Conservation (phyloP, 2,888 invertebrate genomes). For the Drosophila birchii region DNA sequence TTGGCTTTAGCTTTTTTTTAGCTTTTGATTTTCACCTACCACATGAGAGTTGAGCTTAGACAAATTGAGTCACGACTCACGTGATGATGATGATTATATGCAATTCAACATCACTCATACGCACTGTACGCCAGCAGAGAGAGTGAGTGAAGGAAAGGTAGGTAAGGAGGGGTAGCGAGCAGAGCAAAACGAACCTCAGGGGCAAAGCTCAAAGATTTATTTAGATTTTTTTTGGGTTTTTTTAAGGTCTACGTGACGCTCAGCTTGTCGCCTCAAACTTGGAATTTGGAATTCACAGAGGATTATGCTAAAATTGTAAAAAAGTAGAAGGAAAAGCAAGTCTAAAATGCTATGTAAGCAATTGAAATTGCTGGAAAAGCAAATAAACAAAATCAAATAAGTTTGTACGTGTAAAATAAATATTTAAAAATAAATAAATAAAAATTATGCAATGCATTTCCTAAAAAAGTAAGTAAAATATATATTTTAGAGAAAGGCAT, state of each 20-base stretch:
- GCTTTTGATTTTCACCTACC: conserved; percentile 34
- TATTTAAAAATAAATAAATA: background rate
- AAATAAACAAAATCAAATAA: background rate
- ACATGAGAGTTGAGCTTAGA: conserved; percentile 31
- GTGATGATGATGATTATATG: conserved; percentile 21
- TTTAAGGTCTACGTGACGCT: conserved; percentile 62
- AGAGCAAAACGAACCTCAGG: conserved; percentile 9
- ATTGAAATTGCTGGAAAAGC: conserved; percentile 1
- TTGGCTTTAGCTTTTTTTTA: conserved; percentile 6
- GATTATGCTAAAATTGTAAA: conserved; percentile 52
- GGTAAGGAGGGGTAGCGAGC: background rate
- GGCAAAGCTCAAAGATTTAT: conserved; percentile 42
- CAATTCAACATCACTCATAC: conserved; percentile 62
- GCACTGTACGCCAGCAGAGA: conserved; percentile 37
- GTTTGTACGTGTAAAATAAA: background rate
- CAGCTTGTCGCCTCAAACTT: conserved; percentile 42
- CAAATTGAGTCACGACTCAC: conserved; percentile 53
- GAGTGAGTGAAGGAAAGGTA: background rate
- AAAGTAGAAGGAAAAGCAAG: background rate
- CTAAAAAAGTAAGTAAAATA: too few relatives aligned
- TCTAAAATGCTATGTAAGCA: background rate
- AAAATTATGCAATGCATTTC: too few relatives aligned
- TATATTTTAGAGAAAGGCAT: too few relatives aligned
- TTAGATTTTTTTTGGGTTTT: conserved; percentile 28
- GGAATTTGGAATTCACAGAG: conserved; percentile 41